Base-by-base conservation (phyloP, 1,140 invertebrate genomes). In the Danaus melanippus region DNA sequence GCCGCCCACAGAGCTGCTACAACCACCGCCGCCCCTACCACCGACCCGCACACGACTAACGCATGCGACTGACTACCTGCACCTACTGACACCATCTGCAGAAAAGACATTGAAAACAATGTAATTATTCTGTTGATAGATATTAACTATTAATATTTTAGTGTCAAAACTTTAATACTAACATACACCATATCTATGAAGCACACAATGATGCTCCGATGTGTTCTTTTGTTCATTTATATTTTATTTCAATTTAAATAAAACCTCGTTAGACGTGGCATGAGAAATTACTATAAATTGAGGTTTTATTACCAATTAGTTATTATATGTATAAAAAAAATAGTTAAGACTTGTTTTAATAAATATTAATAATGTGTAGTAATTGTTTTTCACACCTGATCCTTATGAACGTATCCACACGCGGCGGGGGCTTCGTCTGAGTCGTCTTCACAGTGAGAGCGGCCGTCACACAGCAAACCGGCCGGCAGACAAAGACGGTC, bases 391-490 rank as follows among this genome's bases (percentile, higher is more conserved):
- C 71, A 21, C 66, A 87, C 47, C 74, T 82, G 51, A 67, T 87
- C 79, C 76, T 87, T 74, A 62, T 88, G 66, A 81, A 89, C 61
- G 52, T 76, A 75, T 9, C 87, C 77, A 59, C 92, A 93, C 8
- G 88, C 88, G 0, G 90, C 88, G 0, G 89, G 81, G 7, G 88
- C 85, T 73, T 94, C 93, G 72, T 94, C 93, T 2, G 92, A 90
- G 2, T 92, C 92, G 70, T 94, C 93, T 1, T 91, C 90, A 71
- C 93, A 94, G 70, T 94, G 89, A 1, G 90, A 90, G 75, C 89
- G 91, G 0, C 90, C 90, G 77, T 94, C 92, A 65, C 93, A 94
- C 0, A 92, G 66, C 0, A 88, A 66, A 0, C 85, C 69, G 2
- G 88, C 76, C 0, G 91, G 87, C 11, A 93, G 90, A 56, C 92